These are phyloP conservation scores for Lutraria rhynchaena DNA, from an alignment of 1,140 invertebrate species.

Conservation along the genomic window DNA sequence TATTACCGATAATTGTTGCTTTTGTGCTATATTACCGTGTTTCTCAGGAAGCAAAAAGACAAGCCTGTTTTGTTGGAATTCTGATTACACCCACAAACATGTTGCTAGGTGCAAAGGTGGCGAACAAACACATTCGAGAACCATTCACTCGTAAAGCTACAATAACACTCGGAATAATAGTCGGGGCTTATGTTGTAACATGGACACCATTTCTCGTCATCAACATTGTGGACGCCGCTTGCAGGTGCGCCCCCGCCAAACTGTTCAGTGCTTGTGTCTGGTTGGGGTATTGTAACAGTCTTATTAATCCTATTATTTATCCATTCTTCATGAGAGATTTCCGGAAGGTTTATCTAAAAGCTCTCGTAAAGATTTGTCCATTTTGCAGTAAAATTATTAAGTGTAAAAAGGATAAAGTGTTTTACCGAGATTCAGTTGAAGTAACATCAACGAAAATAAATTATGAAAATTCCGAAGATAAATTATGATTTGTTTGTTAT, in stretches of 20 bases:
- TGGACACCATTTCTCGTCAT: conserved; percentile 99
- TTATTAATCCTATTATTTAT: conserved; percentile 99
- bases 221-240: conserved; percentile 96
- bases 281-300: conserved; percentile 97
- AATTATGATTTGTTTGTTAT: no score
- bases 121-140: conserved; percentile 73
- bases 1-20: conserved; percentile 76
- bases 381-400: conserved; percentile 61
- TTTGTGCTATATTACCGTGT: conserved; percentile 75
- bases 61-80: conserved; percentile 72
- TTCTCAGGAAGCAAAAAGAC: conserved; percentile 76
- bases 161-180: conserved; percentile 79
- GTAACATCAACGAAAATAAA: conserved; percentile 34
- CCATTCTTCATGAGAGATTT: conserved; percentile 99
- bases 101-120: conserved; percentile 72
- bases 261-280: conserved; percentile 84
- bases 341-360: conserved; percentile 89
- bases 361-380: conserved; percentile 67
- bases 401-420: conserved; percentile 50
- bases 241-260: conserved; percentile 83
- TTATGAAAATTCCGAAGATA: background rate
- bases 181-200: conserved; percentile 93
- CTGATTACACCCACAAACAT: conserved; percentile 72
- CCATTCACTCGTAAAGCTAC: conserved; percentile 78
- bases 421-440: conserved; percentile 29